Base-by-base conservation (phyloP, 2,797 vertebrate genomes). In the Acrocephalus scirpaceus region DNA sequence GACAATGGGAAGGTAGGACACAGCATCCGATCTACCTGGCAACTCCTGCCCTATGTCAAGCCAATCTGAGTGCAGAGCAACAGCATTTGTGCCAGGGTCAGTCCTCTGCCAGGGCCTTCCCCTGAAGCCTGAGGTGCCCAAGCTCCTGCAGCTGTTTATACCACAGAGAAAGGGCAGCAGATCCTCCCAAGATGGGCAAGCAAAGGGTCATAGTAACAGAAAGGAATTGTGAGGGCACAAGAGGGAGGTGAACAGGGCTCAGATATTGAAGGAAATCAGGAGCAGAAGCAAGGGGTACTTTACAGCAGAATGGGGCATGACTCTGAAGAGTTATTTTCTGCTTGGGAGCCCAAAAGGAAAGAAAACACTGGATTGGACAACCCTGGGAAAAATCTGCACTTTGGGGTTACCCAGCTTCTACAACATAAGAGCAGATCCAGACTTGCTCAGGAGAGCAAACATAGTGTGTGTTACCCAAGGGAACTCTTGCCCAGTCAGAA, bases 21-120 rank as follows among this genome's bases (percentile, higher is more conserved):
- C 10, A 14, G 25, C 1, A 3, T 22, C 16, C 0, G 0, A 47
- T 36, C n/a, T 6, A 1, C 40, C 64, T 80, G 53, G 11, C 4
- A 8, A 18, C 18, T 48, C 30, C 75, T 47, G 25, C 34, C 45
- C 17, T 16, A 2, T 34, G 58, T 0, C 1, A 73, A 70, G 48
- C 53, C 9, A 6, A 30, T 17, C 47, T 66, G 32, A 80, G 12
- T 6, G 8, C 42, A 66, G 32, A 58, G n/a, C 40, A 48, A 69
- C 27, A 72, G 48, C 0, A 0, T 66, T 79, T 30, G 8, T 51
- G 67, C 44, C 38, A 69, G 27, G 25, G 12, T 61, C 26, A 22
- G 27, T 45, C 30, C 45, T 67, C 74, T 60, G 17, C 20, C 74
- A 67, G n/a, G 21, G 23, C 10, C 66, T 92, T 67, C 42, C 64